A percentile compares a stretch with the other conserved stretches of the same genome.
These are phyloP conservation scores for Apoda limacodes DNA, from an alignment of 2,888 invertebrate species.

Conservation along the genomic window DNA sequence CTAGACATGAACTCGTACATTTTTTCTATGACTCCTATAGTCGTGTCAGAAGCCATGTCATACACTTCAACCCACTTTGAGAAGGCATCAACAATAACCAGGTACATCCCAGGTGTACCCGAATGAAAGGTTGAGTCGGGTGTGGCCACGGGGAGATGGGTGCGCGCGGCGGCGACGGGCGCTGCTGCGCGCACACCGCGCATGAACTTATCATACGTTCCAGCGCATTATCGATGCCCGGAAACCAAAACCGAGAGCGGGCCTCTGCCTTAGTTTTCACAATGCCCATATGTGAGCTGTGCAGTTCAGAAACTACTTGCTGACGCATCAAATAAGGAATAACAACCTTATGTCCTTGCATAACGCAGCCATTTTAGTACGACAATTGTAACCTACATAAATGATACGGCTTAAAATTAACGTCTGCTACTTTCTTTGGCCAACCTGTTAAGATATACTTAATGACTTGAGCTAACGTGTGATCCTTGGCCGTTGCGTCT, in stretches of 20 bases:
- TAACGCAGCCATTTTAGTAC: slow-evolving; percentile 12
- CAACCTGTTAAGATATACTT: slow-evolving; percentile 12
- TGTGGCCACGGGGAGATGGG: too few relatives aligned
- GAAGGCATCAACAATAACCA: slow-evolving; percentile 18
- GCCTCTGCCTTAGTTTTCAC: slow-evolving; percentile 20
- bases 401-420: slow-evolving; percentile 10
- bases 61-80: slow-evolving; percentile 19
- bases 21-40: slow-evolving; percentile 8
- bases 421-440: slow-evolving; percentile 11
- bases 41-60: slow-evolving; percentile 4
- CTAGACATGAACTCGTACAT: slow-evolving; percentile 10
- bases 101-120: too few relatives aligned
- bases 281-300: too few relatives aligned
- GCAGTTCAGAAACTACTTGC: too few relatives aligned
- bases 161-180: too few relatives aligned
- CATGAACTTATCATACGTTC: slow-evolving; percentile 13
- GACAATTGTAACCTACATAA: slow-evolving; percentile 11
- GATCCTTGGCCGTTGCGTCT: slow-evolving; percentile 12
- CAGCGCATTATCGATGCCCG: slow-evolving; percentile 14
- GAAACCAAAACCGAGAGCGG: slow-evolving; percentile 19
- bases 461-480: slow-evolving; percentile 6
- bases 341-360: slow-evolving; percentile 17
- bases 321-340: too few relatives aligned
- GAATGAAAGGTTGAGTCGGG: too few relatives aligned
- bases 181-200: slow-evolving; percentile 13